Percentiles rank a stretch among this genome's conserved stretches.
Evolutionary conservation across 2,113 vertebrate genomes (phyloP).

Genomic region (Cyphomyrus plagiostoma): DNA sequence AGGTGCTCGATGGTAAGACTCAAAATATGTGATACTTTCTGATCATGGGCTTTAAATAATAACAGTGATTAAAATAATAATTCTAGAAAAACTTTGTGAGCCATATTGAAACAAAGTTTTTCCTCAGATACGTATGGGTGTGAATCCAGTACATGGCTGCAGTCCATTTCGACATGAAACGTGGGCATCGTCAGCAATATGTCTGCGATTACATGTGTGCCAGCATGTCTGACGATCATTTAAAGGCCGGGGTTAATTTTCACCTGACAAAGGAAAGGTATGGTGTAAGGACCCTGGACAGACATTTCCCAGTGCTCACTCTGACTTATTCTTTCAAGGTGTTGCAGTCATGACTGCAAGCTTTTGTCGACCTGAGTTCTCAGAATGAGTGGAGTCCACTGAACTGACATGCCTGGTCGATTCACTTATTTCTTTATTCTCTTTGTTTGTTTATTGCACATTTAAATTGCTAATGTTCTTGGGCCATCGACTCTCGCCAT

Average conservation of each 20-base stretch:
- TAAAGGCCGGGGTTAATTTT: neutral
- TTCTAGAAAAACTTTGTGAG: neutral
- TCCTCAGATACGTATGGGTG: neutral
- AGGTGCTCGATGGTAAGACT: neutral
- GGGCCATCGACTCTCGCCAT: conserved; percentile 25
- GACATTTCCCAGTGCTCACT: neutral
- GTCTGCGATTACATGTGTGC: neutral
- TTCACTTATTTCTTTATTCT: conserved; percentile 21
- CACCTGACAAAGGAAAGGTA: neutral
- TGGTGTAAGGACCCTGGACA: neutral
- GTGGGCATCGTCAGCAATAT: neutral
- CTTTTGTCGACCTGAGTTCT: neutral
- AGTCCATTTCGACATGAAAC: neutral
- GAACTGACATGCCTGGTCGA: conserved; percentile 20
- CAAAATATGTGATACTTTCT: neutral
- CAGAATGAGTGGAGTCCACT: conserved; percentile 25
- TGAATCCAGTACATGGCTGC: neutral
- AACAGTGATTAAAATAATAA: neutral
- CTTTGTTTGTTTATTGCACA: conserved; percentile 33
- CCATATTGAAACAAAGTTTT: neutral
- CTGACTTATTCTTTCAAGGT: neutral
- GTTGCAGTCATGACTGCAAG: neutral
- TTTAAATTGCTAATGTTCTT: conserved; percentile 36
- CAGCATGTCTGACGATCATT: neutral
- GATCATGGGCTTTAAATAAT: neutral